Base-by-base conservation (phyloP, 2,113 vertebrate genomes). In the Spilogale gracilis region DNA sequence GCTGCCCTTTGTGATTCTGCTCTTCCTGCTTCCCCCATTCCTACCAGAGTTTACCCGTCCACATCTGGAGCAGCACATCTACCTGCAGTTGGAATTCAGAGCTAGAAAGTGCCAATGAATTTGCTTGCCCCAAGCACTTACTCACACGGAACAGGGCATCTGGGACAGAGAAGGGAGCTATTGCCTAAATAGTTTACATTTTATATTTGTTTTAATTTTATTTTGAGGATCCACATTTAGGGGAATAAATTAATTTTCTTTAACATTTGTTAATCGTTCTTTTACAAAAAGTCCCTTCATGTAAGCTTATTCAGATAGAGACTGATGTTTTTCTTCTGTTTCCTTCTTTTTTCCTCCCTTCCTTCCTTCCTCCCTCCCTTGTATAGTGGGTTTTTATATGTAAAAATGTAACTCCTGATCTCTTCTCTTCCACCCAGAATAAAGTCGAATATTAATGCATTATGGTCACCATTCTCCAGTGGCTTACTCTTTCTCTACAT, bases 401-500 rank as follows among this genome's bases (percentile, higher is more conserved):
- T 95, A 80, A 91, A 91, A 86, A n/a, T 82, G 67, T 92, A 95
- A 95, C 50, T 90, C 56, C 84, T 52, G 1, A 91, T 94, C 48
- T 80, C 2, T 25, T 48, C 43, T 89, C 25, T 67, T 73, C 32
- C 1, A 73, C 11, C 58, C 67, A 32, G 63, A 95, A 84, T 87
- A 30, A 92, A 81, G 58, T 67, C 85, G 92, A 94, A 83, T 89
- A 86, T 95, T 88, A 94, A 65, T 94, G 67, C 5, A n/a, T 91
- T 38, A 27, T 48, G 45, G 95, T 96, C 88, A 92, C 91, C 81
- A 50, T 54, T 98, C 43, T 94, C 71, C 6, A 1, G 60, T 48
- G 60, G 25, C 74, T 95, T 91, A 43, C 65, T 88, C 73, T 96
- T 94, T 67, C 92, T 93, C 54, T 25, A 52, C 74, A 86, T 93